Evolutionary conservation across 2,797 vertebrate species (phyloP).

Genomic region (Gymnothorax reevesii): DNA sequence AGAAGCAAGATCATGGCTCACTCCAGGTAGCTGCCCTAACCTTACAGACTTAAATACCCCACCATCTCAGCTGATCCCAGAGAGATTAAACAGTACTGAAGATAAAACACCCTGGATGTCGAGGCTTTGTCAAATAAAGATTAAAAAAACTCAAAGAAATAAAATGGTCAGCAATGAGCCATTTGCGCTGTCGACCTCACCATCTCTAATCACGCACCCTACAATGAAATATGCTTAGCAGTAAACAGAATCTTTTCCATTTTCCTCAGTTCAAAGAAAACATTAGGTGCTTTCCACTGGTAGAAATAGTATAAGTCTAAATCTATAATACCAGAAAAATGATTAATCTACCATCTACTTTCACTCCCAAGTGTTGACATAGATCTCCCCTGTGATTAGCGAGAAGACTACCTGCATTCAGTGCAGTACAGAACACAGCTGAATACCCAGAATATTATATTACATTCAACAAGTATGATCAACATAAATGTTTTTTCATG

Average conservation of each 20-base stretch:
- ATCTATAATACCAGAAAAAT: neutral
- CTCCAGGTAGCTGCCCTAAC: neutral
- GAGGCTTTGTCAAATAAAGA: neutral
- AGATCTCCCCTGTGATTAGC: neutral
- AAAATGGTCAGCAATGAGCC: neutral
- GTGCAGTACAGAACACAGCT: neutral
- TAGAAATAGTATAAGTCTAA: neutral
- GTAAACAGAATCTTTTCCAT: neutral
- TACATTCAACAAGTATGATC: neutral
- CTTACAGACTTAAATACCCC: neutral
- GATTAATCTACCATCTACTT: neutral
- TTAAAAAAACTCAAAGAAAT: neutral
- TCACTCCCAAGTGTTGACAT: neutral
- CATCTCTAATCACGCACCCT: neutral
- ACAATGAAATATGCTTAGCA: neutral
- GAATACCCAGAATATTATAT: neutral
- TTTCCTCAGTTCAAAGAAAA: neutral
- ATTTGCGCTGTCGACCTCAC: neutral
- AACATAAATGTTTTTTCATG: neutral
- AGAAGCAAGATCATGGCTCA: neutral
- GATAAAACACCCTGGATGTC: neutral
- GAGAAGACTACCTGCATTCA: neutral
- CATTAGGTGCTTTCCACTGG: neutral
- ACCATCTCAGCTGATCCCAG: neutral
- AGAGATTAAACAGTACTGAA: conserved; percentile 12